Evolutionary conservation across 2,888 invertebrate species (phyloP), one percentile per base, ranked within the genome.

Genomic region (Camponotus fellah): DNA sequence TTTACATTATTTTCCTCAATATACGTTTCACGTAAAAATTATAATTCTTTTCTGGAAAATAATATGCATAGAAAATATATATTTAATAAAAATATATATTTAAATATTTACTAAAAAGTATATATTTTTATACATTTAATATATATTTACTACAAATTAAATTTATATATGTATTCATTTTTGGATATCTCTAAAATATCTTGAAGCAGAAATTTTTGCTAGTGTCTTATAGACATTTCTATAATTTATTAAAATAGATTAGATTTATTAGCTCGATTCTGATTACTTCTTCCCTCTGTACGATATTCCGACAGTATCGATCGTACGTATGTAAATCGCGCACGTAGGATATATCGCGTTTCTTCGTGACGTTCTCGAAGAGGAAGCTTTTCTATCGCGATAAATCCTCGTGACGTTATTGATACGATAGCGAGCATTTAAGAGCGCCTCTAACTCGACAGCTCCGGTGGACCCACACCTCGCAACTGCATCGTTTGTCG

Each of bases 371-470:
- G 34, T 60, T 26, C 58, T 46, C 71, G 34, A 46, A 14, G 74
- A 72, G 32, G 49, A 53, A 53, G 56, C 17, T 69, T 69, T 64
- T 60, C 43, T 68, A 60, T 74, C 74, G n/a, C 68, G 76, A 86
- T 86, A 84, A 86, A 86, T 86, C 72, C 72, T 65, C 14, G 71
- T 58, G 84, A 84, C 84, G 49, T 86, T 86, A 85, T 87, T 75
- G 79, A 76, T 83, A 69, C 80, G 72, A 69, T 58, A 62, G 72
- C 49, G 66, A 71, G 26, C 34, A 53, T 81, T 85, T 75, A 72
- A 79, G 32, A 62, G 74, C 17, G 37, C 40, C 40, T 77, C 68
- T 43, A 74, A 10, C 71, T 83, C 60, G 82, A 82, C 64, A 60
- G 37, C 58, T 79, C 69, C 26, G 56, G 49, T 26, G 74, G 60